Percentiles rank a stretch among this genome's conserved stretches.
Evolutionary conservation across 2,888 invertebrate genomes (phyloP).

Genomic region (Allacma fusca): DNA sequence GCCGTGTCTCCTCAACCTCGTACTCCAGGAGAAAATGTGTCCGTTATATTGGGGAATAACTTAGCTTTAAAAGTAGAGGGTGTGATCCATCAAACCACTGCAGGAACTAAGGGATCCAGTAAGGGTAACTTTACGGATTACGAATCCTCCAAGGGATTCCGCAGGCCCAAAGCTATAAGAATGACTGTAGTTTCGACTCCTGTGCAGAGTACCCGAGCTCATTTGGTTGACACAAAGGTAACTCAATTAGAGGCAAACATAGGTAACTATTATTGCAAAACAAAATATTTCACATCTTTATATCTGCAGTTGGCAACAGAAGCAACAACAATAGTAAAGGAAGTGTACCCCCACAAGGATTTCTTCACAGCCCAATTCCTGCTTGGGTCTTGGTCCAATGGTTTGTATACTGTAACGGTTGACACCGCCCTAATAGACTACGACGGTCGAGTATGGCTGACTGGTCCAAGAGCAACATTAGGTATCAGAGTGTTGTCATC

Average conservation of each 20-base stretch:
- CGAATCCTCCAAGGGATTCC: constrained; percentile 43
- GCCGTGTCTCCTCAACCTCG: constrained; percentile 83
- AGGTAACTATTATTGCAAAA: no score
- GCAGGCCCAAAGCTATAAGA: constrained; percentile 59
- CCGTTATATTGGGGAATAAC: constrained; percentile 83
- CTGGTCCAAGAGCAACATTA: constrained; percentile 81
- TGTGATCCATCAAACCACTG: constrained; percentile 75
- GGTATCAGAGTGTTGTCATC: constrained; percentile 79
- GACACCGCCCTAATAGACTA: constrained; percentile 88
- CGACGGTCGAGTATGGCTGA: constrained; percentile 85
- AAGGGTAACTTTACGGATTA: neutral
- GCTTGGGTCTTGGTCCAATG: constrained; percentile 71
- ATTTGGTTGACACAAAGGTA: constrained; percentile 55
- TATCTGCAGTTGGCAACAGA: constrained; percentile 47
- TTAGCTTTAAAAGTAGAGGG: constrained; percentile 94
- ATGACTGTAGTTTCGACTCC: constrained; percentile 58
- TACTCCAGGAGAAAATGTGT: constrained; percentile 81
- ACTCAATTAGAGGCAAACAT: no score
- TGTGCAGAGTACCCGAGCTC: constrained; percentile 48
- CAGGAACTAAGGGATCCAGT: constrained; percentile 23
- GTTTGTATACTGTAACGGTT: constrained; percentile 71
- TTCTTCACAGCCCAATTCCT: constrained; percentile 94
- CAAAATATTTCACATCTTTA: no score
- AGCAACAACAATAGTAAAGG: constrained; percentile 59
- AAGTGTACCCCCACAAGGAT: constrained; percentile 86